Evolutionary conservation across 2,113 vertebrate species (phyloP).

Genomic region (Brevimyrus niger): DNA sequence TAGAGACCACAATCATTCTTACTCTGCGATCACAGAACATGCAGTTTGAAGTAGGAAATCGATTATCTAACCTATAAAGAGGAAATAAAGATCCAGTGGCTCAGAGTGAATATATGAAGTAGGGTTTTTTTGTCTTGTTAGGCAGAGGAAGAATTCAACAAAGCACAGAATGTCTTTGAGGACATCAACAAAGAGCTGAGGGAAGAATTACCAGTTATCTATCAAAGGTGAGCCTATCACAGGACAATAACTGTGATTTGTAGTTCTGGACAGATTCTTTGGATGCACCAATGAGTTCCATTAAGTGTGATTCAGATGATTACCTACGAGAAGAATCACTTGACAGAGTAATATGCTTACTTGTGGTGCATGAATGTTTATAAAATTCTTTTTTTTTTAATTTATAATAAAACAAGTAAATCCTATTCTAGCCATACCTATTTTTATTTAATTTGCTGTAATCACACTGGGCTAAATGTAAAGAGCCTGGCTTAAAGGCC

Average conservation of each 20-base stretch:
- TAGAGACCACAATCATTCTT: background rate
- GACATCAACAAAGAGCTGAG: conserved; percentile 83
- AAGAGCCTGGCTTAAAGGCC: background rate
- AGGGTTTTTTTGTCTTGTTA: conserved; percentile 36
- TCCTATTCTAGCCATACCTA: background rate
- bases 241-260: background rate
- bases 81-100: background rate
- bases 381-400: background rate
- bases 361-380: background rate
- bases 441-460: background rate
- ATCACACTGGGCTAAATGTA: background rate
- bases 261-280: background rate
- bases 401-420: background rate
- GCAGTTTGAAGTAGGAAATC: background rate
- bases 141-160: conserved; percentile 91
- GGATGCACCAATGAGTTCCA: background rate
- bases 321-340: background rate
- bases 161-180: conserved; percentile 83
- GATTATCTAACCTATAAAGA: background rate
- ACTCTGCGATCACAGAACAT: background rate
- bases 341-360: background rate
- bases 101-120: background rate
- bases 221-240: conserved; percentile 67
- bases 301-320: background rate
- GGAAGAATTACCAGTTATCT: conserved; percentile 81